phyloP scores from a whole-genome alignment of 1,140 invertebrate species.

The Drosophila eugracilis region DNA sequence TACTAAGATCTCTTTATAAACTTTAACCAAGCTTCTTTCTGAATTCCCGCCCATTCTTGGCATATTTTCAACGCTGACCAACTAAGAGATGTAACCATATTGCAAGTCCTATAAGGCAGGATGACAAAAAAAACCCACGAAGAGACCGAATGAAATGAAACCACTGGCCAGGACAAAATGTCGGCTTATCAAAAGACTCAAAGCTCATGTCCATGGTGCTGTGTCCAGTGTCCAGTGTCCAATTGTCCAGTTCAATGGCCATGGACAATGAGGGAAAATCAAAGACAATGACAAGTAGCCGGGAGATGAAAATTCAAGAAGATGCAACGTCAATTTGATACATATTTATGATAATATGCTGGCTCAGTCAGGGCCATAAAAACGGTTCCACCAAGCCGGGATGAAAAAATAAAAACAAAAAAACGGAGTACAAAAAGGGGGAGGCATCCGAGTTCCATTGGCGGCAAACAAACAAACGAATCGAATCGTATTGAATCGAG shows the following conservation, averaged over 20 bases:
- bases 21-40: too few species aligned
- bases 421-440: slow-evolving; percentile 8
- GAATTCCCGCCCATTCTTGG: slow-evolving; percentile 12
- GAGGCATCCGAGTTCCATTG: slow-evolving; percentile 34
- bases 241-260: slow-evolving; percentile 59
- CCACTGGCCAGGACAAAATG: slow-evolving; percentile 50
- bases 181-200: slow-evolving; percentile 77
- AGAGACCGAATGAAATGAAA: slow-evolving; percentile 35
- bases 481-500: slow-evolving; percentile 49
- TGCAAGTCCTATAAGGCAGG: slow-evolving; percentile 56
- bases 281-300: slow-evolving; percentile 83
- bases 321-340: slow-evolving; percentile 83
- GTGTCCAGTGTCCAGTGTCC: not conserved
- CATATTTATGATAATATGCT: slow-evolving; percentile 82
- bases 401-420: slow-evolving; percentile 4
- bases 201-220: slow-evolving; percentile 13
- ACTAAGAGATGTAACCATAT: slow-evolving; percentile 60
- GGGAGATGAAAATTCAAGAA: slow-evolving; percentile 81
- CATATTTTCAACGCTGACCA: slow-evolving; percentile 27
- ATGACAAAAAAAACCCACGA: slow-evolving; percentile 25
- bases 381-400: slow-evolving; percentile 35
- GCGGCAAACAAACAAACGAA: slow-evolving; percentile 69
- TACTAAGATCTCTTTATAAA: too few species aligned
- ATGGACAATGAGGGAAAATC: slow-evolving; percentile 81
- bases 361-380: slow-evolving; percentile 63